Percentiles rank a stretch among this genome's conserved stretches.
Evolutionary conservation across 2,797 vertebrate genomes (phyloP).

Genomic region (Chrysocyon brachyurus): DNA sequence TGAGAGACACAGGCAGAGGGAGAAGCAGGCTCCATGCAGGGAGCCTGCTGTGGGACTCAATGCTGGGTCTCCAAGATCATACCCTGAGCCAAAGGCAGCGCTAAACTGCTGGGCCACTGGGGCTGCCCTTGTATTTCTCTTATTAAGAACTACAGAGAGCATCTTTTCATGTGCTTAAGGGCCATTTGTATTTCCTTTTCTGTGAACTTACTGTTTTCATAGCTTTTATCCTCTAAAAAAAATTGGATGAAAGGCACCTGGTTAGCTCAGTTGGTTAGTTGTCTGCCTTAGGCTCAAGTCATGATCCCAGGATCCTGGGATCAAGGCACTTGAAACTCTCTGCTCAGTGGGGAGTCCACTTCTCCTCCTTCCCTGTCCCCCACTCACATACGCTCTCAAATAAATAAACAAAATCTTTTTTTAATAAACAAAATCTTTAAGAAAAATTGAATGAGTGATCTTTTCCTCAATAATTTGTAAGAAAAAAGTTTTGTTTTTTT

Average conservation of each 20-base stretch:
- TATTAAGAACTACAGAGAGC: background rate
- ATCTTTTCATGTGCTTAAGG: background rate
- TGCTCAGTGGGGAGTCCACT: background rate
- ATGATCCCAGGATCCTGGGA: background rate
- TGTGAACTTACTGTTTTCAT: background rate
- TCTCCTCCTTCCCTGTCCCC: background rate
- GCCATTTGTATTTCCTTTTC: conserved; percentile 6
- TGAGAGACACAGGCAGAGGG: too few species aligned
- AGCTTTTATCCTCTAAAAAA: background rate
- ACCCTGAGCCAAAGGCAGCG: too few species aligned
- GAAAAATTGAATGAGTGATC: background rate
- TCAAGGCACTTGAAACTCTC: background rate
- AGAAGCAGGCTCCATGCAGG: too few species aligned
- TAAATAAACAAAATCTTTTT: background rate
- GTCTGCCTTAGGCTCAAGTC: background rate
- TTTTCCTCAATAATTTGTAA: background rate
- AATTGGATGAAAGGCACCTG: background rate
- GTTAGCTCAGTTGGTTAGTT: background rate
- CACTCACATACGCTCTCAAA: background rate
- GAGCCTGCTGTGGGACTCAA: too few species aligned
- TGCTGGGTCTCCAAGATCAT: too few species aligned
- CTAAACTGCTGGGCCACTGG: too few species aligned
- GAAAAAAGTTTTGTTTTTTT: background rate
- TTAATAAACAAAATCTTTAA: background rate
- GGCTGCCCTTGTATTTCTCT: background rate